Base-by-base conservation (phyloP, 30 jellyfish, hydroid and myxozoan species). In the Aurelia aurita complex sp. Pacific region DNA sequence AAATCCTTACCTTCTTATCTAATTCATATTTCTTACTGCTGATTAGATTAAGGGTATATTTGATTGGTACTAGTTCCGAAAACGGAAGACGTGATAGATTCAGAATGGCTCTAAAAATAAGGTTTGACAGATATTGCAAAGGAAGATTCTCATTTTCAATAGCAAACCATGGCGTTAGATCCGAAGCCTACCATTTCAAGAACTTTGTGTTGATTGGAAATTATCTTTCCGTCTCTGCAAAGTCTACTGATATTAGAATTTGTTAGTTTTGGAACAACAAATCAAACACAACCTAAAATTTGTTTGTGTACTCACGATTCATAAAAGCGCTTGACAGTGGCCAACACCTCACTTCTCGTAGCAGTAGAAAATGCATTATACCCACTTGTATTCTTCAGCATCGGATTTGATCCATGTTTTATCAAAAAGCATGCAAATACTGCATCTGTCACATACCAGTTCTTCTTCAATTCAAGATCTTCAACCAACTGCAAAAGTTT, bases 341-440 rank as follows among this genome's bases (percentile, higher is more conserved):
- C 77, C 40, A 76, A 59, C 15, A 85, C 86, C 35, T 85, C 95
- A 23, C 34, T 35, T 66, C 95, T 79, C n/a, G 86, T 33, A 19
- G 85, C 62, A 52, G 60, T 38, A 64, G 35, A 42, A 76, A 74
- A 66, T 9, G 95, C 81, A 14, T 77, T 74, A 13, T 7, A 23
- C 3, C 89, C 83, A 76, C 68, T 85, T 16, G 70, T 11, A 73
- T 85, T 76, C 65, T 69, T 74, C 59, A 76, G 19, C 69, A 33
- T 5, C 40, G 83, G 73, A 61, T 85, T 83, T 13, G 95, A 85
- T 4, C 95, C 95, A 66, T 85, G 36, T 40, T 67, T 67, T 72
- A 85, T 54, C 23, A 85, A 74, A 29, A 38, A 73, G 62, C 95
- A 85, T 4, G 83, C 89, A 63, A 85, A 59, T 13, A 85, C 84